phyloP scores from a whole-genome alignment of 1,140 invertebrate species.

The Drosophila kurseongensis region DNA sequence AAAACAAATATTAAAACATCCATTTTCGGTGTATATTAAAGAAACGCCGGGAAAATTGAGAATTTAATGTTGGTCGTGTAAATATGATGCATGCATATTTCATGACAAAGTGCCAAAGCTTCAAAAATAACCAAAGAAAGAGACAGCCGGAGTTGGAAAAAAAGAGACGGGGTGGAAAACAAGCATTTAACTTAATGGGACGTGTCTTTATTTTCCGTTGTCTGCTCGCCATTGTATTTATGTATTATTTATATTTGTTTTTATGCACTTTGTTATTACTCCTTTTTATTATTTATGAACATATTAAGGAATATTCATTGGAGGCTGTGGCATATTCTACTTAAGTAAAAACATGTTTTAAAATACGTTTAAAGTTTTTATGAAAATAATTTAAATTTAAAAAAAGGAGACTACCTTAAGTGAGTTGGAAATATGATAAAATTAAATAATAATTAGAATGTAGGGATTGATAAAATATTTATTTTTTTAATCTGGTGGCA shows the following conservation, averaged over 20 bases:
- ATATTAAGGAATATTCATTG: constrained; percentile 58
- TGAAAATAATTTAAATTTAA: no score
- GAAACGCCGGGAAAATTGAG: constrained; percentile 59
- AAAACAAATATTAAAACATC: constrained; percentile 47
- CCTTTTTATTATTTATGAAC: constrained; percentile 47
- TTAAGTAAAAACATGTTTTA: no score
- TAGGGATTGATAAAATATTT: no score
- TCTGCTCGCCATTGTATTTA: constrained; percentile 58
- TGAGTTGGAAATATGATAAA: no score
- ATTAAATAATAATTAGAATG: no score
- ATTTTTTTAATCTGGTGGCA: no score
- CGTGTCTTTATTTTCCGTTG: constrained; percentile 61
- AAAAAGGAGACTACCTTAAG: no score
- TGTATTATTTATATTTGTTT: constrained; percentile 68
- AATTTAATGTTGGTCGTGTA: constrained; percentile 71
- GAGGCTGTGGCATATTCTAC: background rate
- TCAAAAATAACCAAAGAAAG: constrained; percentile 42
- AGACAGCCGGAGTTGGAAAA: background rate
- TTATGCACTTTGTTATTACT: constrained; percentile 35
- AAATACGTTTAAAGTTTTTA: no score
- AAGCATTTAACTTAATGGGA: constrained; percentile 72
- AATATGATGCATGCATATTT: constrained; percentile 71
- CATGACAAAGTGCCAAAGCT: constrained; percentile 64
- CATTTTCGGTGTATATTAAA: constrained; percentile 15
- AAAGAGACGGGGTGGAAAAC: constrained; percentile 2